Base-by-base conservation (phyloP, 2,797 vertebrate species). In the Pipistrellus pygmaeus region DNA sequence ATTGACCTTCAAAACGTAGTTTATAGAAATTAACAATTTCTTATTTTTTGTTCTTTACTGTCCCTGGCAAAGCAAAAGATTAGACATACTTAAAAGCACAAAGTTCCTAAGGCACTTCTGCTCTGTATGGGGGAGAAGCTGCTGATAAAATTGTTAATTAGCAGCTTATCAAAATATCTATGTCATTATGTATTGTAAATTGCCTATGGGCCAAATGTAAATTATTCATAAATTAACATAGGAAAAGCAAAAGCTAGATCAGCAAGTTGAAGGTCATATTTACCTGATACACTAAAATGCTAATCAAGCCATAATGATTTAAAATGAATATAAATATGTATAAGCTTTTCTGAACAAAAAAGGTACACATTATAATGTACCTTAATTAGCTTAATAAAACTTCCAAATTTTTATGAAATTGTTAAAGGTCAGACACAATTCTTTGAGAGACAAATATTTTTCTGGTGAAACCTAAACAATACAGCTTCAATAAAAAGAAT, bases 61-160 rank as follows among this genome's bases (percentile, higher is more conserved):
- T 11, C 6, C 18, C 8, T 85, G 93, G n/a, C 23, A 89, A 81
- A 88, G 44, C 60, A 69, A 14, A 64, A 3, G 60, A 68, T 69
- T 81, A 81, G 76, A 81, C 44, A n/a, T 73, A 77, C 17, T 89
- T 95, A 87, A 93, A 95, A 94, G 23, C 30, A 60, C 18, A 66
- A 64, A 93, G 77, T 93, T 93, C 77, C 78, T 76, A 75, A 87
- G 77, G 23, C 87, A 85, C 83, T 32, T 51, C 81, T 96, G 8
- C 71, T 95, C 48, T 90, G 10, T 85, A 76, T 5, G 83, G 77
- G 73, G 32, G 71, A 93, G 35, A 91, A 48, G 64, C 72, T 93
- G 60, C 82, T 83, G 89, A 95, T 90, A 96, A 95, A 91, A 96
- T 95, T 81, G 81, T 90, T 95, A 96, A 96, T 96, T 96, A 97